Base-by-base conservation (phyloP, 2,888 invertebrate genomes). In the Drosophila acutilabella region DNA sequence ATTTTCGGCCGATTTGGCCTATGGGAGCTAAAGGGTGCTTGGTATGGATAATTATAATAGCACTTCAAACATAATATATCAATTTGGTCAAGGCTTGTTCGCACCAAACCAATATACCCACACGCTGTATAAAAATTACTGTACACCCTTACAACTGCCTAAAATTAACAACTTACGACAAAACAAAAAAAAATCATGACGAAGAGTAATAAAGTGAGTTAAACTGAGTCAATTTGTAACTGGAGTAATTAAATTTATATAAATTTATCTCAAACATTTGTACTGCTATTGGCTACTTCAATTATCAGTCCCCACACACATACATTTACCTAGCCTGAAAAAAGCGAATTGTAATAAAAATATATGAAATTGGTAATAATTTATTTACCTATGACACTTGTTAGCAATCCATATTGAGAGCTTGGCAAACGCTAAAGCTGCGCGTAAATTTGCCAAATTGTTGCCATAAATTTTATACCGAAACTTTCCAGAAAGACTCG, bases 381-480 rank as follows among this genome's bases (percentile, higher is more conserved):
- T 84, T 84, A 84, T 80, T 78, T 73, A 80, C 70, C 80, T 78
- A 68, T 76, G 81, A 71, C 74, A 74, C 65, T 71, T 65, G 70
- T 70, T 73, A 53, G 65, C 50, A 53, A 62, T 38, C 48, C 52
- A 52, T 54, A 42, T 50, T 16, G 23, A 23, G 20, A 33, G 40
- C 42, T 51, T 59, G 36, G 48, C 45, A 38, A 44, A 4, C 20
- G 50, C 47, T 64, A 53, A 62, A 73, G 47, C 42, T 62, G 64
- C 71, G 78, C 80, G 81, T 78, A 86, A 86, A 81, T 81, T 86
- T 81, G 58, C 70, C 76, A 80, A 87, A 80, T 72, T 80, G 71
- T 57, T 47, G 58, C 69, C 73, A 84, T 85, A 85, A 84, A 85
- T 87, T 81, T 53, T 8, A 10, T n/a, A 48, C 45, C 14, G 50